A percentile compares a stretch with the other conserved stretches of the same genome.
Conservation (phyloP, 2,797 vertebrate species). For the Chelon auratus region DNA sequence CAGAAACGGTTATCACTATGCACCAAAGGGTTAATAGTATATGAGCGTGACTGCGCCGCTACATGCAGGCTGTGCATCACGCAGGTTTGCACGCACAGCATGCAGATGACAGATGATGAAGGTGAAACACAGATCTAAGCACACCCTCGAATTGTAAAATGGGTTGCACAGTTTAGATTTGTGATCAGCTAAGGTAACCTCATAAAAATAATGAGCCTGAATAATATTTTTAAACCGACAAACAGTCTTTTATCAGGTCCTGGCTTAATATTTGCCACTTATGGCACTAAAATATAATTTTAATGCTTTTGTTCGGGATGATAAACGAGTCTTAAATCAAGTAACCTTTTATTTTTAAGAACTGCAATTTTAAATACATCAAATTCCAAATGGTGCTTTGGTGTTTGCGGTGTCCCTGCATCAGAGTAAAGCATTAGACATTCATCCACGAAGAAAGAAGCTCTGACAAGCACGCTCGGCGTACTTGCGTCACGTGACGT, state of each 20-base stretch:
- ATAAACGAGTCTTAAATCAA: background rate
- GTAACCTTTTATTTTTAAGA: background rate
- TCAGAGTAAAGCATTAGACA: background rate
- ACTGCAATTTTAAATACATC: background rate
- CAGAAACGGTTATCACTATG: slow-evolving; percentile 14
- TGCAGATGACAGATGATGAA: background rate
- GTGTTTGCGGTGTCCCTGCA: background rate
- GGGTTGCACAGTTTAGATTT: background rate
- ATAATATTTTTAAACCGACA: no score
- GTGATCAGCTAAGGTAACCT: background rate
- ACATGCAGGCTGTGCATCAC: slow-evolving; percentile 27
- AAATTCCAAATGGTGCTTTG: background rate
- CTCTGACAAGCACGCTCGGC: slow-evolving; percentile 5
- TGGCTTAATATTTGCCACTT: background rate
- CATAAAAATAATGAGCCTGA: no score
- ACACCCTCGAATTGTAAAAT: background rate
- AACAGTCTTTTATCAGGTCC: no score
- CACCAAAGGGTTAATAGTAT: slow-evolving; percentile 55
- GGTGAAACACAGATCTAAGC: background rate
- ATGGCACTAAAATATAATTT: background rate
- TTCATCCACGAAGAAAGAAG: background rate
- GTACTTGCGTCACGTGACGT: slow-evolving; percentile 44
- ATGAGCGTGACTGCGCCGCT: slow-evolving; percentile 38
- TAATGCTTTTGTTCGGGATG: background rate
- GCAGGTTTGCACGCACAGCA: slow-evolving; percentile 19